A percentile compares a stretch with the other conserved stretches of the same genome.
Evolutionary conservation across 2,113 vertebrate species (phyloP).

Genomic region (Ceuthmochares aereus): DNA sequence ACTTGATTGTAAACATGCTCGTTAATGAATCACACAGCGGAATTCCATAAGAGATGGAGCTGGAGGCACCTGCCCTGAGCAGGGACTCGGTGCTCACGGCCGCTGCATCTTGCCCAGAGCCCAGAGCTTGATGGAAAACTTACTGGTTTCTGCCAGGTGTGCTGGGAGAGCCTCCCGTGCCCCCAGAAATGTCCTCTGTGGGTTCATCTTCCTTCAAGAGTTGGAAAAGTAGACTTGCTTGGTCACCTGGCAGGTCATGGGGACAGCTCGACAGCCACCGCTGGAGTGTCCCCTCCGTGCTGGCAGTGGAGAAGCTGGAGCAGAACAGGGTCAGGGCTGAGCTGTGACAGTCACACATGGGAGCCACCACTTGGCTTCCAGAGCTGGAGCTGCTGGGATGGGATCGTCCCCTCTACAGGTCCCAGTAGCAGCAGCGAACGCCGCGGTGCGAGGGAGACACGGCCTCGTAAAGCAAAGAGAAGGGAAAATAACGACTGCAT

Average conservation of each 20-base stretch:
- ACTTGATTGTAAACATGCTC: background rate
- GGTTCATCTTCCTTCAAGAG: background rate
- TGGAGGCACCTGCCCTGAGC: background rate
- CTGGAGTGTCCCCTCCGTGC: rapidly evolving
- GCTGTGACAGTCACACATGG: rapidly evolving
- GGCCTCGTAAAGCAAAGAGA: background rate
- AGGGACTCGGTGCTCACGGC: rapidly evolving
- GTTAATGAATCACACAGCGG: rapidly evolving
- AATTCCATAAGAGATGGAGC: background rate
- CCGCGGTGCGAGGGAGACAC: too few relatives aligned
- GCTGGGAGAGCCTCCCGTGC: background rate
- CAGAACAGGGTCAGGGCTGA: background rate
- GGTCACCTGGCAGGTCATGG: background rate
- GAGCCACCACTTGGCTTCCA: background rate
- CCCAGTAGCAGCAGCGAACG: too few relatives aligned
- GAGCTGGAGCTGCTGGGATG: too few relatives aligned
- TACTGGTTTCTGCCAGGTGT: rapidly evolving
- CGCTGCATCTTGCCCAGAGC: background rate
- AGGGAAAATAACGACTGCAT: background rate
- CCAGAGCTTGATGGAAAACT: background rate
- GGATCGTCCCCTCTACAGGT: background rate
- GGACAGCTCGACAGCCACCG: background rate
- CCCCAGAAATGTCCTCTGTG: background rate
- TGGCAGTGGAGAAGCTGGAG: background rate
- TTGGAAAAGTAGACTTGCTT: background rate